Conservation (phyloP, 2,888 invertebrate genomes). For the Stegophylla sp. region DNA sequence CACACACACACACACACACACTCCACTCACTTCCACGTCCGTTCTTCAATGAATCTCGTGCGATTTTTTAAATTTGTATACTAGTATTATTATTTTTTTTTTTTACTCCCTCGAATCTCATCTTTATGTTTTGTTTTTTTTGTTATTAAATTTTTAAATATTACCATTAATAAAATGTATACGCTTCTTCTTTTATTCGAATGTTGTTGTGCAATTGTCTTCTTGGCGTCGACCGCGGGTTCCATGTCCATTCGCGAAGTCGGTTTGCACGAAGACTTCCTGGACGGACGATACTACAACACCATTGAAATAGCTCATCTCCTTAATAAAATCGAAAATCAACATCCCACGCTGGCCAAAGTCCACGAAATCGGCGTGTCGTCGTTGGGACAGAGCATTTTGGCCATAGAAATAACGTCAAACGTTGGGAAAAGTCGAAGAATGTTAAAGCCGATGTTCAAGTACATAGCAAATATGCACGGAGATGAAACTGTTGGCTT, state of each 20-base stretch:
- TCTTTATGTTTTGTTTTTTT: not conserved
- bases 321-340: conserved; percentile 70
- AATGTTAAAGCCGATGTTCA: conserved; percentile 84
- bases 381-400: conserved; percentile 79
- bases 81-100: too few species aligned
- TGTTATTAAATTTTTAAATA: not conserved
- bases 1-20: too few species aligned
- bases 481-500: conserved; percentile 92
- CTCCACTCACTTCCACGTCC: too few species aligned
- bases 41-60: conserved; percentile 28
- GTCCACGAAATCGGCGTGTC: conserved; percentile 84
- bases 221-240: not conserved
- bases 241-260: conserved; percentile 25
- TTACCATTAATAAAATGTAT: conserved; percentile 38
- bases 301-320: conserved; percentile 74
- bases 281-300: conserved; percentile 67
- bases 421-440: conserved; percentile 70
- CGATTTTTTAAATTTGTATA: not conserved
- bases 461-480: conserved; percentile 96
- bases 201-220: conserved; percentile 13
- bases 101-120: not conserved
- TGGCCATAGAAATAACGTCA: conserved; percentile 80
- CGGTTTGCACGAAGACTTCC: conserved; percentile 59
- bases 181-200: conserved; percentile 5
- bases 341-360: conserved; percentile 75